Evolutionary conservation across 2,113 vertebrate genomes (phyloP).

Genomic region (Equus quagga): DNA sequence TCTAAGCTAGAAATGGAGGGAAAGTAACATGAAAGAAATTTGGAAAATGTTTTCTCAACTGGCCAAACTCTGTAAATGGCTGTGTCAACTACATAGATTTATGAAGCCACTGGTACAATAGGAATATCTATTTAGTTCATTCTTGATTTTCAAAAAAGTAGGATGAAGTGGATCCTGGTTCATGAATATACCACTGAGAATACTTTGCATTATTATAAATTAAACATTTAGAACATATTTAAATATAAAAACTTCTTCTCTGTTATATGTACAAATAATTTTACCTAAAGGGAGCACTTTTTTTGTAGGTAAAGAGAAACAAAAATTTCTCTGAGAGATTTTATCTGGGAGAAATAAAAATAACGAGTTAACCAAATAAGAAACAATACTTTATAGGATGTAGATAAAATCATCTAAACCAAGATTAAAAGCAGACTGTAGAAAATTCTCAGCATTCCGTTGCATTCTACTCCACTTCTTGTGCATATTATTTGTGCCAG

Average conservation of each 20-base stretch:
- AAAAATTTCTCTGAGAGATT: background rate
- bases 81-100: background rate
- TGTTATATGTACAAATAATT: background rate
- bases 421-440: background rate
- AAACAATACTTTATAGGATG: background rate
- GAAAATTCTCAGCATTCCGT: background rate
- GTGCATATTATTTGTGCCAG: fast-evolving
- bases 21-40: background rate
- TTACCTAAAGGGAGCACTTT: background rate
- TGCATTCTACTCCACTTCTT: fast-evolving
- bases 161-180: background rate
- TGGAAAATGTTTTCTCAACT: conserved; percentile 33
- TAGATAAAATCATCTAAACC: background rate
- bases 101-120: background rate
- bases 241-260: background rate
- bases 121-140: background rate
- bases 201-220: background rate
- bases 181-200: background rate
- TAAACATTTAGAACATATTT: background rate
- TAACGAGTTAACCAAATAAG: background rate
- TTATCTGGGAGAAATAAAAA: background rate
- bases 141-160: background rate
- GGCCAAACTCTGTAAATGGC: background rate
- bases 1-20: background rate
- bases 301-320: background rate